Conservation (phyloP, 1,140 invertebrate species). For the Meloidogyne chitwoodi region DNA sequence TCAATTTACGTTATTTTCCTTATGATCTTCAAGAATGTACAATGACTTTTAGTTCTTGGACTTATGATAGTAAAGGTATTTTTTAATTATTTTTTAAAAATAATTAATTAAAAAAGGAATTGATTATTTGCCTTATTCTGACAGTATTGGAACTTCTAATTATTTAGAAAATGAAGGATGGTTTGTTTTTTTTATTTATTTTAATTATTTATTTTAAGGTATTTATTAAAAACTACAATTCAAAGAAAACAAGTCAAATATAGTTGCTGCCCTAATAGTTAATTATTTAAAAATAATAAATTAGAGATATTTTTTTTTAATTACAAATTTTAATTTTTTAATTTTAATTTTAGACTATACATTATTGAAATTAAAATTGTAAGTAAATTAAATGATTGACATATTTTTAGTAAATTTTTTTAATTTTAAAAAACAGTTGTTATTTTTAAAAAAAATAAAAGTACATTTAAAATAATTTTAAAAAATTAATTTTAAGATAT, state of each 20-base stretch:
- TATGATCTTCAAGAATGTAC: conserved; percentile 57
- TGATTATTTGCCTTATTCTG: conserved; percentile 53
- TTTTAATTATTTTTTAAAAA: neutral
- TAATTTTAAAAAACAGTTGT: neutral
- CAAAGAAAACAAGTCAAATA: conserved; percentile 52
- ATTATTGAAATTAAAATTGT: neutral
- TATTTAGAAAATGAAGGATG: conserved; percentile 58
- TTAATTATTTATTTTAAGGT: conserved; percentile 3
- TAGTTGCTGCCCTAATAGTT: conserved; percentile 57
- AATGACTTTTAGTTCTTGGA: conserved; percentile 60
- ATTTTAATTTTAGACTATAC: neutral
- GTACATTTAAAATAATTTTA: too few species aligned
- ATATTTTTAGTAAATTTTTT: neutral
- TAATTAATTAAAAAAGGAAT: conserved; percentile 38
- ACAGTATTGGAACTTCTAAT: conserved; percentile 54
- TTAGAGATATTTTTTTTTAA: neutral
- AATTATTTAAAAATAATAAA: conserved; percentile 53
- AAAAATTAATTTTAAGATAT: conserved; percentile 19
- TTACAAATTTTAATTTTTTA: neutral
- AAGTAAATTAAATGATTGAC: neutral
- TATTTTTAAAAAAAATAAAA: too few species aligned
- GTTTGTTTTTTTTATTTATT: conserved; percentile 41
- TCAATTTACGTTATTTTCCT: conserved; percentile 54
- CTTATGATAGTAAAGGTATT: conserved; percentile 60
- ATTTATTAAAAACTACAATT: conserved; percentile 36